A percentile compares a stretch with the other conserved stretches of the same genome.
phyloP scores from a whole-genome alignment of 2,797 vertebrate genomes.

The Cuniculus paca region DNA sequence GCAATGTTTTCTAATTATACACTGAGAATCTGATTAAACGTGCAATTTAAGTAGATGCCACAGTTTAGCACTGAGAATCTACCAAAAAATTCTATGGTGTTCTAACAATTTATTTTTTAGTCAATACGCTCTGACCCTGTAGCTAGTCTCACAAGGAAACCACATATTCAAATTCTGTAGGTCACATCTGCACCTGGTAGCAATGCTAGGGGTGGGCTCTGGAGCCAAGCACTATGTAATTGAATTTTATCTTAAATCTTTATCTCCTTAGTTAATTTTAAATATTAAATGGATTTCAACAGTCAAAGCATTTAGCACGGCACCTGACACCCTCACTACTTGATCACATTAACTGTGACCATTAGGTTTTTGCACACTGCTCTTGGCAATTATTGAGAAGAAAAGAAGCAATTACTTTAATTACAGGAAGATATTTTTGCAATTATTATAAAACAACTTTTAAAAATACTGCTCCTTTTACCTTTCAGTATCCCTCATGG shows the following conservation, averaged over 20 bases:
- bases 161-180: neutral
- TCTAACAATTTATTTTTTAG: neutral
- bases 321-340: neutral
- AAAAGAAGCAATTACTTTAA: constrained; percentile 1
- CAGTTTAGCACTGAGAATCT: constrained; percentile 21
- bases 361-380: neutral
- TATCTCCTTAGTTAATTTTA: neutral
- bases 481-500: neutral
- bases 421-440: neutral
- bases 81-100: neutral
- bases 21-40: neutral
- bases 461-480: constrained; percentile 19
- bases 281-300: neutral
- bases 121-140: neutral
- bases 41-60: neutral
- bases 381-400: neutral
- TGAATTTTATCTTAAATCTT: neutral
- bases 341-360: neutral
- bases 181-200: neutral
- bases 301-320: neutral
- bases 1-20: neutral
- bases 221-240: neutral
- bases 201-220: neutral
- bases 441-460: neutral
- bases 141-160: neutral